Evolutionary conservation across 2,113 vertebrate genomes (phyloP).

Genomic region (Actenoides hombroni): DNA sequence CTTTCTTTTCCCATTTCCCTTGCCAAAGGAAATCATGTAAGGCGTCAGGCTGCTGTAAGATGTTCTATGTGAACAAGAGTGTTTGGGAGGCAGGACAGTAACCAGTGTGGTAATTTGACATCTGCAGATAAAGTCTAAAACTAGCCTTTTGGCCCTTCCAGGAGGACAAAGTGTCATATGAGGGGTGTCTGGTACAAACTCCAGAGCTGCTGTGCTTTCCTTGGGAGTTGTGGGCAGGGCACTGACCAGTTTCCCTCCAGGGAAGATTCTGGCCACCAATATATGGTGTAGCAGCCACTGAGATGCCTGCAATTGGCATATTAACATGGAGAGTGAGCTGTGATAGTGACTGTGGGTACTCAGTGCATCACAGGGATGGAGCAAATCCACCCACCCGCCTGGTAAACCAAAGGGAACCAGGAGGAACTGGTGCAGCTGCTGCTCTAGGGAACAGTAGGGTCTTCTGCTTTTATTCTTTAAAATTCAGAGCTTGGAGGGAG

Average conservation of each 20-base stretch:
- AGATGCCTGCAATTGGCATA: neutral
- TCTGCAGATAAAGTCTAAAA: neutral
- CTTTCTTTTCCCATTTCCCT: neutral
- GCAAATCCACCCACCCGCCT: neutral
- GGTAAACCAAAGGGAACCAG: neutral
- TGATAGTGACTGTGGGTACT: rapidly evolving
- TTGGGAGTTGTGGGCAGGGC: neutral
- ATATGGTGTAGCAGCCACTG: rapidly evolving
- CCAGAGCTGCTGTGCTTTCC: neutral
- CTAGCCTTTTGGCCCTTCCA: neutral
- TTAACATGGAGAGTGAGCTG: neutral
- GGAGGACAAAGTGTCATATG: neutral
- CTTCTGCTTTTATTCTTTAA: neutral
- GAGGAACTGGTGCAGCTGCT: neutral
- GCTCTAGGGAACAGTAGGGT: neutral
- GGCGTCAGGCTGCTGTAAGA: neutral
- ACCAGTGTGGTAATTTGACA: neutral
- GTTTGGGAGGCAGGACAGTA: neutral
- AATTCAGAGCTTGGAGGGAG: neutral
- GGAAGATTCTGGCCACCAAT: neutral
- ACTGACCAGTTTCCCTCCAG: neutral
- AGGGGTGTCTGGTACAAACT: neutral
- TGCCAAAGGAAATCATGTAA: neutral
- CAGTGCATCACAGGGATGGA: neutral
- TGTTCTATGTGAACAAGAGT: neutral